Evolutionary conservation across 2,888 invertebrate genomes (phyloP), one percentile per base, ranked within the genome.

Genomic region (Nineta flava): DNA sequence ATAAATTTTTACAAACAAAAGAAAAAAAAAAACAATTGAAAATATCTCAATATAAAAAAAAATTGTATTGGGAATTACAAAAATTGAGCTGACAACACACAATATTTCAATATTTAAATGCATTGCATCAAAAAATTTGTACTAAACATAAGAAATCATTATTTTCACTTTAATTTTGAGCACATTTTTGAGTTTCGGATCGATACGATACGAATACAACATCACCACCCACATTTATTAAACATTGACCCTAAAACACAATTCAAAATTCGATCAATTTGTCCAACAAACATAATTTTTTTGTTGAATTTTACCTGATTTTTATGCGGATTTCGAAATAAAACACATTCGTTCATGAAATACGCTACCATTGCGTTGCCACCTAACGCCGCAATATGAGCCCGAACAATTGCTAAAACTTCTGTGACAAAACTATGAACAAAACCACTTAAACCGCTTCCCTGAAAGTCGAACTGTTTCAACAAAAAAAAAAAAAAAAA

Each of bases 361-460:
- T 90, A 95, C 1, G 93, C 87, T 0, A 94, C 87, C 73, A 97
- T 82, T 1, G 94, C 93, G 67, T 96, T 95, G 3, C 96, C 96
- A 21, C 95, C 94, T 32, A 96, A 69, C 1, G 94, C 88, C 0
- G 86, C 81, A 26, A 96, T 90, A 69, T 96, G 93, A 3, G 95
- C 91, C 48, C 95, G 76, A 2, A 90, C 88, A 54, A 96, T 91
- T 1, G 93, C 92, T 58, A 95, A 65, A 13, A 95, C 87, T 75
- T 96, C 96, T 47, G 87, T 86, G 7, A 95, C 80, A 64, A 95
- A 94, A 50, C 87, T 87, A 64, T 95, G 94, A 52, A 94, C 82
- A 68, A 96, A 96, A 2, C 93, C 93, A 66, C 90, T 90, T 46
- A 93, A 76, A 1, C 96, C 96, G 45, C 94, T 95, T 61, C 76